Conservation (phyloP, 1,140 invertebrate species). For the Plectrocnemia conspersa region DNA sequence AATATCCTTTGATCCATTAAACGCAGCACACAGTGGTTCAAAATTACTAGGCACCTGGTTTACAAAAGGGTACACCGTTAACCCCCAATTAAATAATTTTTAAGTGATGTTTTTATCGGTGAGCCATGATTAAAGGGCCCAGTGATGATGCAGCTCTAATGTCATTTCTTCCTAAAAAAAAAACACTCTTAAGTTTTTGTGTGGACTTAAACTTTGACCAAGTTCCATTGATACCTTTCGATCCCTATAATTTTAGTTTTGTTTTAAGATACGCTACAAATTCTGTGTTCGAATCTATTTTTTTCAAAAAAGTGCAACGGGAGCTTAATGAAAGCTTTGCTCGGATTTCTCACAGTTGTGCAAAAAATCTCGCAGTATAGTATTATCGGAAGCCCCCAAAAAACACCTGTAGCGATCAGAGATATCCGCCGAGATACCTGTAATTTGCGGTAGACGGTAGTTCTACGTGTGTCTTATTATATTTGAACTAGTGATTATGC, state of each 20-base stretch:
- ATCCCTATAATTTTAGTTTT: too few relatives aligned
- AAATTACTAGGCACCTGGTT: too few relatives aligned
- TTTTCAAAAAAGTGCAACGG: background rate
- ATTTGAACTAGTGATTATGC: constrained; percentile 9
- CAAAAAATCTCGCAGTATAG: background rate
- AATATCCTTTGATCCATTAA: too few relatives aligned
- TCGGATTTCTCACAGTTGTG: background rate
- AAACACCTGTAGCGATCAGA: background rate
- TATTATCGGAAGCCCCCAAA: constrained; percentile 1
- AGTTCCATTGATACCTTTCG: too few relatives aligned
- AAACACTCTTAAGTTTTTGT: too few relatives aligned
- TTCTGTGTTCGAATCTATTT: too few relatives aligned
- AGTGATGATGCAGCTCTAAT: background rate
- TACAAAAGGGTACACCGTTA: too few relatives aligned
- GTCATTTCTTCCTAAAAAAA: background rate
- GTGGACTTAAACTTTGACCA: too few relatives aligned
- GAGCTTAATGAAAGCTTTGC: constrained; percentile 1
- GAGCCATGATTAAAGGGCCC: background rate
- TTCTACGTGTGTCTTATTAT: constrained; percentile 8
- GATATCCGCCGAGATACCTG: constrained; percentile 10
- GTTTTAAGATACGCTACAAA: too few relatives aligned
- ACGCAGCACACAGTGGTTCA: too few relatives aligned
- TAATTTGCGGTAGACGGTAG: constrained; percentile 19
- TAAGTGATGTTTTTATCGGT: constrained; percentile 1
- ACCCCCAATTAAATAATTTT: constrained; percentile 1